These are phyloP conservation scores for Clarias magur DNA, from an alignment of 2,113 vertebrate species.

Conservation along the genomic window DNA sequence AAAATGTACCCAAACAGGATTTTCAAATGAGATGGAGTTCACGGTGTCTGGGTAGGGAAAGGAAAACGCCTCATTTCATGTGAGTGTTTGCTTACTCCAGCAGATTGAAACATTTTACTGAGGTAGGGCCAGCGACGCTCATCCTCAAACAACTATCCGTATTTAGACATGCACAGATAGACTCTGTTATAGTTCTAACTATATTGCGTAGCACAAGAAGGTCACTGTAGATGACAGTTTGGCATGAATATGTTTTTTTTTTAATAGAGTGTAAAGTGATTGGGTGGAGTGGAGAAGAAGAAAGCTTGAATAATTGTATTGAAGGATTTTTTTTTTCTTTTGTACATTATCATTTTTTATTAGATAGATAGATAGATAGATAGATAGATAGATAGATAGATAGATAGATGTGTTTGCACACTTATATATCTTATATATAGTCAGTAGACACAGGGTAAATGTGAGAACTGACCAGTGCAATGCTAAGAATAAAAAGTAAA, in stretches of 20 bases:
- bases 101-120: neutral
- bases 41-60: neutral
- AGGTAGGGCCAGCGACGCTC: neutral
- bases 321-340: too few relatives aligned
- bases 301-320: neutral
- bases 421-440: too few relatives aligned
- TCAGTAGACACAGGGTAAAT: too few relatives aligned
- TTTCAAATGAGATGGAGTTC: neutral
- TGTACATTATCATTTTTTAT: too few relatives aligned
- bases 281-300: neutral
- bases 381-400: too few relatives aligned
- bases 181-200: neutral
- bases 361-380: too few relatives aligned
- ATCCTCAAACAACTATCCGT: neutral
- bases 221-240: neutral
- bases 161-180: neutral
- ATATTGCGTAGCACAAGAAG: neutral
- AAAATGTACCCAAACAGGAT: neutral
- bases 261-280: neutral
- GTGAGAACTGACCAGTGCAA: too few relatives aligned
- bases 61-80: neutral
- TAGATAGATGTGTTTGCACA: too few relatives aligned
- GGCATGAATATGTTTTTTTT: neutral
- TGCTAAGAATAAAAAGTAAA: too few relatives aligned
- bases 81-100: neutral